Conservation (phyloP, 2,888 invertebrate species). For the Phytoseiulus persimilis region DNA sequence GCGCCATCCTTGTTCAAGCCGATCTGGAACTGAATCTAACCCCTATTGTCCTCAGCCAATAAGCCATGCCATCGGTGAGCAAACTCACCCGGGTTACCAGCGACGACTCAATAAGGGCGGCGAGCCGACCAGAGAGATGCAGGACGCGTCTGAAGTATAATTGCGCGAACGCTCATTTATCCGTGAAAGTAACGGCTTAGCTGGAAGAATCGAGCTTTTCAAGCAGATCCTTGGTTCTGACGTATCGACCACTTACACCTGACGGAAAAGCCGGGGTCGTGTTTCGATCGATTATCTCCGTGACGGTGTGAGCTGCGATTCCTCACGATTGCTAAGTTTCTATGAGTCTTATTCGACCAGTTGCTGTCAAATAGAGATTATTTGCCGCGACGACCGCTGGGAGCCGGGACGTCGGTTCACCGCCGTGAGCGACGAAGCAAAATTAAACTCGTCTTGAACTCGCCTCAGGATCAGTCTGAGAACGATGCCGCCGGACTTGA, state of each 20-base stretch:
- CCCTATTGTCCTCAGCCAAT: background rate
- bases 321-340: background rate
- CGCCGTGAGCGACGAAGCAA: background rate
- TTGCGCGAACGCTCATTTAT: background rate
- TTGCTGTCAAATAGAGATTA: background rate
- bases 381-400: background rate
- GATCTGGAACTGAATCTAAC: background rate
- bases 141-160: background rate
- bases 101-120: background rate
- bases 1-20: background rate
- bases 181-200: background rate
- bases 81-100: background rate
- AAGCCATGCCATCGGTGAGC: background rate
- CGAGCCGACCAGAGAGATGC: background rate
- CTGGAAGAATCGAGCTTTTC: background rate
- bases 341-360: background rate
- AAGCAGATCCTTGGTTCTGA: background rate
- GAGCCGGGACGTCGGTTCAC: background rate
- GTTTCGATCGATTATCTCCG: background rate
- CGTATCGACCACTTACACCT: background rate
- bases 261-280: background rate
- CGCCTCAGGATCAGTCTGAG: background rate
- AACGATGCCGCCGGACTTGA: background rate
- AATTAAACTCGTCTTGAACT: background rate
- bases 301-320: background rate